Conservation (phyloP, 1,140 invertebrate species). For the Drosophila kepulauana region DNA sequence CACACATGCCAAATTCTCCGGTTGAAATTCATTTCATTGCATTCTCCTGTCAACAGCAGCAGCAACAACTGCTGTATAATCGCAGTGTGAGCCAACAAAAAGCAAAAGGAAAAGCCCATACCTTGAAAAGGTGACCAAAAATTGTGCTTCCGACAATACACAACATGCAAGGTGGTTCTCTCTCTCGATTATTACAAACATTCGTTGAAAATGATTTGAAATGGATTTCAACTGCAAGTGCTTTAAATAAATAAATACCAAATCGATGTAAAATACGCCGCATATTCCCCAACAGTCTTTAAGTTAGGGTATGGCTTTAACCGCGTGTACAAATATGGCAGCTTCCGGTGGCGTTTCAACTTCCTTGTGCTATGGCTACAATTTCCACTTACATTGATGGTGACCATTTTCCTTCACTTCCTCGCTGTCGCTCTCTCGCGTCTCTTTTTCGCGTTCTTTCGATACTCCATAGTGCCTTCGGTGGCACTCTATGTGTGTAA, state of each 20-base stretch:
- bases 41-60: constrained; percentile 37
- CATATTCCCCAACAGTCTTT: not conserved
- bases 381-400: constrained; percentile 65
- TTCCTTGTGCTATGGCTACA: constrained; percentile 58
- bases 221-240: too few relatives aligned
- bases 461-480: constrained; percentile 6
- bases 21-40: constrained; percentile 42
- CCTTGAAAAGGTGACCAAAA: constrained; percentile 15
- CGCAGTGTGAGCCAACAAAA: not conserved
- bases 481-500: constrained; percentile 49
- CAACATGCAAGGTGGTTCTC: not conserved
- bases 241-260: too few relatives aligned
- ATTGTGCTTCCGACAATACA: constrained; percentile 25
- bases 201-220: too few relatives aligned
- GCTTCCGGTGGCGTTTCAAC: constrained; percentile 63
- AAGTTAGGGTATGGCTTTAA: constrained; percentile 26
- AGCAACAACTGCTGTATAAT: constrained; percentile 13
- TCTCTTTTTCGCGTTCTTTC: not conserved
- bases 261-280: too few relatives aligned
- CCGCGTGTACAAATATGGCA: constrained; percentile 62
- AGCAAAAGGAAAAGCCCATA: not conserved
- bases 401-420: constrained; percentile 21
- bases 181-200: not conserved
- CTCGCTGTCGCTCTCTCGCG: not conserved
- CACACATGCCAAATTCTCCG: constrained; percentile 31